These are phyloP conservation scores for Lithophane ornitopus DNA, from an alignment of 2,888 invertebrate species.

Conservation along the genomic window DNA sequence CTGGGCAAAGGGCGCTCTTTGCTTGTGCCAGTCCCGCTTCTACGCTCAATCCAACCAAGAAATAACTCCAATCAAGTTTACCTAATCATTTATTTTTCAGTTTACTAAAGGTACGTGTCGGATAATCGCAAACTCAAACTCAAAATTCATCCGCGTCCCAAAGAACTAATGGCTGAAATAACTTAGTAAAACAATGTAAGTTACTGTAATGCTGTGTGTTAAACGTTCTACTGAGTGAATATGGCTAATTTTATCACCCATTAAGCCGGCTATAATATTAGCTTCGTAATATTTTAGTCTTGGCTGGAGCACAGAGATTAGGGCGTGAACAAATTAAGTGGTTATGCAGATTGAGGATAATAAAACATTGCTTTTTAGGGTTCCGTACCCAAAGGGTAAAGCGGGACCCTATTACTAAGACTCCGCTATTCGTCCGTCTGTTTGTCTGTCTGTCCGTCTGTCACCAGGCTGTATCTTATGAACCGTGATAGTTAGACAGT, in stretches of 20 bases:
- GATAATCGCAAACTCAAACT: slow-evolving; percentile 16
- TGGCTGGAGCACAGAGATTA: slow-evolving; percentile 33
- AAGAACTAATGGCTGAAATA: slow-evolving; percentile 32
- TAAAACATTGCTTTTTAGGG: too few relatives aligned
- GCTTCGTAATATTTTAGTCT: slow-evolving; percentile 36
- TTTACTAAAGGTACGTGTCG: neutral
- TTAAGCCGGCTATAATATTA: slow-evolving; percentile 55
- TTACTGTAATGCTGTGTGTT: slow-evolving; percentile 20
- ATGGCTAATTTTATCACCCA: slow-evolving; percentile 62
- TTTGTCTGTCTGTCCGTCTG: too few relatives aligned
- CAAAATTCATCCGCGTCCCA: slow-evolving; percentile 31
- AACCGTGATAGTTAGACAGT: too few relatives aligned
- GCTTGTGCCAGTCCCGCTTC: neutral
- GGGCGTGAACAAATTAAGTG: slow-evolving; percentile 32
- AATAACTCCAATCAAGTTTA: neutral
- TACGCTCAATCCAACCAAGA: neutral
- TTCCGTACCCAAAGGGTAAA: too few relatives aligned
- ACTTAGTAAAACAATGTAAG: slow-evolving; percentile 43
- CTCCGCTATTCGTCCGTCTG: too few relatives aligned
- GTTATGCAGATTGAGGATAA: slow-evolving; percentile 31
- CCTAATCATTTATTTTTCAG: neutral
- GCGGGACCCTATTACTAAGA: too few relatives aligned
- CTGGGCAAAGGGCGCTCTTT: neutral
- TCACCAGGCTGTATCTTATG: too few relatives aligned
- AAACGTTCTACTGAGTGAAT: slow-evolving; percentile 45